A percentile compares a stretch with the other conserved stretches of the same genome.
phyloP scores from a whole-genome alignment of 2,797 vertebrate species.

The Arremon brunneinucha region DNA sequence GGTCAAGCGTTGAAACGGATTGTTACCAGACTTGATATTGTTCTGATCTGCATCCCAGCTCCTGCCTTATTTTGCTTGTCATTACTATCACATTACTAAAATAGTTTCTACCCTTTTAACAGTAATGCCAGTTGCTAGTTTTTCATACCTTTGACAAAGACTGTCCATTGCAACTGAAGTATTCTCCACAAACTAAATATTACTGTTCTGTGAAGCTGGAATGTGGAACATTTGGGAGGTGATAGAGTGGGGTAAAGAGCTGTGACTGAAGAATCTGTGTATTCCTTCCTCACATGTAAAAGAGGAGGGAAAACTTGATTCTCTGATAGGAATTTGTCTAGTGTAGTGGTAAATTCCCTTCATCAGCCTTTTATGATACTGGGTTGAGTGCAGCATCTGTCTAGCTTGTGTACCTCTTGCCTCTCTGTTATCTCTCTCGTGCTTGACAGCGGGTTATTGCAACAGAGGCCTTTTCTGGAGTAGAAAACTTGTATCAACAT shows the following conservation, averaged over 20 bases:
- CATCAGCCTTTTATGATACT: neutral
- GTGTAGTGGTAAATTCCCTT: neutral
- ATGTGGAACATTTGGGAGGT: neutral
- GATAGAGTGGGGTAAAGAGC: fast-evolving
- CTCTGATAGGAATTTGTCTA: neutral
- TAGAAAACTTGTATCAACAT: neutral
- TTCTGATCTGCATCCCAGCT: neutral
- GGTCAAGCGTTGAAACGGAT: neutral
- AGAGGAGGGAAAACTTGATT: neutral
- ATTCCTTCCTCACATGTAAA: neutral
- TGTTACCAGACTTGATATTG: neutral
- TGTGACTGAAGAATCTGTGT: neutral
- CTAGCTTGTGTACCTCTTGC: neutral
- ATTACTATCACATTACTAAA: neutral
- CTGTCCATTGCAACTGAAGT: neutral
- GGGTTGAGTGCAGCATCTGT: neutral
- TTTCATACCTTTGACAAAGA: neutral
- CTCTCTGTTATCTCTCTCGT: neutral
- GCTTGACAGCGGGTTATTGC: neutral
- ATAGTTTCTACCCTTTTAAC: neutral
- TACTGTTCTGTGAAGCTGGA: neutral
- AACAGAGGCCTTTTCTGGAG: neutral
- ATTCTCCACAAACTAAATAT: neutral
- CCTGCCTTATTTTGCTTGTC: neutral
- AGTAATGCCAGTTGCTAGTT: neutral